These are phyloP conservation scores for Indri indri DNA, from an alignment of 2,113 vertebrate genomes.

Conservation along the genomic window DNA sequence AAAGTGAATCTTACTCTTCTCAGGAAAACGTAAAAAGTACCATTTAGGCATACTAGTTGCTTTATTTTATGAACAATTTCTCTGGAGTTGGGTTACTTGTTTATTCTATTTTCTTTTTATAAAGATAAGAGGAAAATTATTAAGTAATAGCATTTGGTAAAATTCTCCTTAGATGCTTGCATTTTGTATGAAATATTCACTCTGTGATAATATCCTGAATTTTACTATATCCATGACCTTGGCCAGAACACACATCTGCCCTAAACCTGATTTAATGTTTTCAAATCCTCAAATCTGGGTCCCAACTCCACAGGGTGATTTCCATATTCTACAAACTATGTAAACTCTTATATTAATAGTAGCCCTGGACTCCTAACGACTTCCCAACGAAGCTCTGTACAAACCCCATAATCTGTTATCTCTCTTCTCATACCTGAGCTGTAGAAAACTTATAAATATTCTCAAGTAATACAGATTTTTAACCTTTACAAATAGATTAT, in stretches of 20 bases:
- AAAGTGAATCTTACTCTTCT: slow-evolving; percentile 14
- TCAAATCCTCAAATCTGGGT: background rate
- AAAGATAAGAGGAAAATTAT: slow-evolving; percentile 8
- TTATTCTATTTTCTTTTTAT: background rate
- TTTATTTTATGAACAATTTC: slow-evolving; percentile 7
- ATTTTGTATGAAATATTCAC: background rate
- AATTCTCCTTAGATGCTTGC: background rate
- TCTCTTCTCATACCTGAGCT: background rate
- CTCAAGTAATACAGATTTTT: background rate
- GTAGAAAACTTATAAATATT: background rate
- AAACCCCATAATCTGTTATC: background rate
- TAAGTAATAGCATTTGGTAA: background rate
- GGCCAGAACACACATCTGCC: background rate
- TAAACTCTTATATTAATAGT: background rate
- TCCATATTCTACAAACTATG: background rate
- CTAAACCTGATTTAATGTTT: background rate
- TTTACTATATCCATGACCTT: background rate
- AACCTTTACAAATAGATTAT: background rate
- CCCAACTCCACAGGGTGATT: background rate
- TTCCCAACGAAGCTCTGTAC: background rate
- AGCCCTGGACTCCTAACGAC: background rate
- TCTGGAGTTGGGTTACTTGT: background rate
- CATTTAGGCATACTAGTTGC: background rate
- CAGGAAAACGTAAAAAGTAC: slow-evolving; percentile 42
- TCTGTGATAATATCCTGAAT: background rate